Base-by-base conservation (phyloP, 1,140 invertebrate genomes). In the Temnothorax curvispinosus region DNA sequence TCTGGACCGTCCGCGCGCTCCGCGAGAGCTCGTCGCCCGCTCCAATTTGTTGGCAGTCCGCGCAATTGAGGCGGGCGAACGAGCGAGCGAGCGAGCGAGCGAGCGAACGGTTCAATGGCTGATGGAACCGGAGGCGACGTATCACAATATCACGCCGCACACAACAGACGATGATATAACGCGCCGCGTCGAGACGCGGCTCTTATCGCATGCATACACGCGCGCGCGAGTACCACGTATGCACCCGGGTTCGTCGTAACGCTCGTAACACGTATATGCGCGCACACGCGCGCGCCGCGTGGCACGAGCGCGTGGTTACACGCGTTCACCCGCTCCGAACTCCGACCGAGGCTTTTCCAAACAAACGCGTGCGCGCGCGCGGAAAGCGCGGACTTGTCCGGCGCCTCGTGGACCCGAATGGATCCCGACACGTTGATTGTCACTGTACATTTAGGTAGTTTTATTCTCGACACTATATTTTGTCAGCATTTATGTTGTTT, bases 31-130 rank as follows among this genome's bases (percentile, higher is more conserved):
- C 21, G 21, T 56, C 65, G 7, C 50, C 47, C 77, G 77, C n/a
- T 80, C 50, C 67, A 74, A 60, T 74, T 82, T 82, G 69, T 27
- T 27, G 41, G 41, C 15, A 21, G 18, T 13, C 52, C 54, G 32
- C 18, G 69, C 41, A 75, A 84, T 82, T 82, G 80, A 74, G n/a
- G 38, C 64, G 38, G 2, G 18, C 18, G 27, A 27, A 27, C 27
- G 62, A 6, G 60, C 32, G 62, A 47, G 76, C 50, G 67, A 6
- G 60, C 32, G 62, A 47, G 76, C 50, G 67, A 35, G 67, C 47
- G 62, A 56, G 78, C 69, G 69, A 81, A 32, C 47, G 50, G 80
- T 84, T 84, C 80, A 84, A 84, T 60, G 80, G 80, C 80, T 84
- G 54, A 50, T 74, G 69, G 32, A 84, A 75, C 80, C 2, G 54